phyloP scores from a whole-genome alignment of 2,797 vertebrate genomes.

The Echiichthys vipera region DNA sequence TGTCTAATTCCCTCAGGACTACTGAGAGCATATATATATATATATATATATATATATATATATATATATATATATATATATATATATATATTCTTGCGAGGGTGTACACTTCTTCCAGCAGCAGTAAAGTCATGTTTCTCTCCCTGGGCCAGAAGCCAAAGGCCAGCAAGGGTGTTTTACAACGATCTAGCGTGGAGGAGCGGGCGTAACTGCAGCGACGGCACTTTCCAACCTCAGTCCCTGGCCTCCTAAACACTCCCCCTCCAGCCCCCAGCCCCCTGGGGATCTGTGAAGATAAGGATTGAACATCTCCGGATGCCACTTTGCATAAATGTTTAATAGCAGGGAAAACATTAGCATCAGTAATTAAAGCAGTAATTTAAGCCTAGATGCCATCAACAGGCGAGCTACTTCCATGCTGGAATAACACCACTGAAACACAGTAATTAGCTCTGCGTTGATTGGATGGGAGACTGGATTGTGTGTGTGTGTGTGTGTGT shows the following conservation, averaged over 20 bases:
- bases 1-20: conserved; percentile 42
- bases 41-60: too few species aligned
- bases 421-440: conserved; percentile 77
- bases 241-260: conserved; percentile 48
- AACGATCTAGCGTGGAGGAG: conserved; percentile 26
- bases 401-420: conserved; percentile 74
- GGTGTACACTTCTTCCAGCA: conserved; percentile 39
- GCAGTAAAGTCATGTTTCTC: conserved; percentile 54
- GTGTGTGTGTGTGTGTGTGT: conserved; percentile 22
- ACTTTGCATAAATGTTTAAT: conserved; percentile 87
- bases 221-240: conserved; percentile 70
- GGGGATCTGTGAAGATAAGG: conserved; percentile 80
- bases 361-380: conserved; percentile 86
- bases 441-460: conserved; percentile 81
- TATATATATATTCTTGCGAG: conserved; percentile 32
- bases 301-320: conserved; percentile 82
- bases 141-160: conserved; percentile 65
- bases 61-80: too few species aligned
- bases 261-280: conserved; percentile 59
- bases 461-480: conserved; percentile 69
- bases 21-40: conserved; percentile 23
- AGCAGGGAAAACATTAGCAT: conserved; percentile 85
- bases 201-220: conserved; percentile 62
- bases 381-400: conserved; percentile 78
- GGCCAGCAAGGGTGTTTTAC: conserved; percentile 68